These are phyloP conservation scores for Cybosia mesomella DNA, from an alignment of 2,888 invertebrate genomes.

Conservation along the genomic window DNA sequence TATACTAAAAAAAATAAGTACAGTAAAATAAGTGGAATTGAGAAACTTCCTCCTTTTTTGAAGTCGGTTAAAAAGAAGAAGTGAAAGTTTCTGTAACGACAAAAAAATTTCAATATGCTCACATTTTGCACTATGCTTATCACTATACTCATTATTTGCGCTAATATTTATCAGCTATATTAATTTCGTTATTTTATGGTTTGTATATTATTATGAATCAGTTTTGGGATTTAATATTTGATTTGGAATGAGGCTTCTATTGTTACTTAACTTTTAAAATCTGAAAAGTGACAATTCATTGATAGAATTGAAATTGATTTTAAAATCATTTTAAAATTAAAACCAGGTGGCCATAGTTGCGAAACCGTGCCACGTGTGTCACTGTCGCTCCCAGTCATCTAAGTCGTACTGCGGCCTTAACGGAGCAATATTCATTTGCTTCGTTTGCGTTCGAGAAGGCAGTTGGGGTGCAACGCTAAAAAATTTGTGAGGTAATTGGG, in stretches of 20 bases:
- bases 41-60: too few species aligned
- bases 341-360: constrained; percentile 9
- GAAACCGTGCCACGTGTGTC: too few species aligned
- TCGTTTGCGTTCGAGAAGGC: too few species aligned
- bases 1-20: too few species aligned
- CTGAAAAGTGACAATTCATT: neutral
- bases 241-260: neutral
- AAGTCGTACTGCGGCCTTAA: too few species aligned
- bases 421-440: too few species aligned
- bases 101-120: neutral
- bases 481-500: too few species aligned
- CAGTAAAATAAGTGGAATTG: too few species aligned
- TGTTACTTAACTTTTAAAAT: neutral
- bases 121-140: neutral
- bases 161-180: neutral
- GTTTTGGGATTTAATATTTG: neutral
- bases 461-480: too few species aligned
- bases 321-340: neutral
- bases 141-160: neutral
- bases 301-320: neutral
- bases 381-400: too few species aligned
- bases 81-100: neutral
- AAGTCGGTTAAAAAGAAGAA: neutral
- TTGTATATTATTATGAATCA: neutral
- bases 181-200: neutral